Evolutionary conservation across 2,797 vertebrate species (phyloP).

Genomic region (Xiphorhynchus erythropygius): DNA sequence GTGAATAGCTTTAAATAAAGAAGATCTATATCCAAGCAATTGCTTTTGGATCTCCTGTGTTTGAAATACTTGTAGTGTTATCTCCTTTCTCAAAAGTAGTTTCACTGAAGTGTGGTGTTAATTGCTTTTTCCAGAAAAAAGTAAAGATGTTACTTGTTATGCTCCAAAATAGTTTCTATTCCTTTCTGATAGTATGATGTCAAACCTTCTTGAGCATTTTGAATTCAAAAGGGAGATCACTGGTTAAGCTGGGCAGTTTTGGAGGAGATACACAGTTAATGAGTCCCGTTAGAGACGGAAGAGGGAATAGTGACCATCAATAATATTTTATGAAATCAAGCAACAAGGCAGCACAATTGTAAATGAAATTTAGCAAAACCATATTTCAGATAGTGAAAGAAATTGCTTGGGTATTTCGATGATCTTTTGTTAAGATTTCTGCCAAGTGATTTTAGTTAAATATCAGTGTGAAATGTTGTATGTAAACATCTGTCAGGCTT

Average conservation of each 20-base stretch:
- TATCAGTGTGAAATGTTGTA: not conserved
- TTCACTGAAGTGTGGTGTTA: not conserved
- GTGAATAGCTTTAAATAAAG: not conserved
- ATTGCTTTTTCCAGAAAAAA: not conserved
- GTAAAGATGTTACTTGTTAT: not conserved
- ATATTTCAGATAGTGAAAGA: not conserved
- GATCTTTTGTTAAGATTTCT: slow-evolving; percentile 16
- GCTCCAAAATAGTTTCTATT: not conserved
- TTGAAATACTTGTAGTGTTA: not conserved
- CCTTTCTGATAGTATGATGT: not conserved
- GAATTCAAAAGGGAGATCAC: not conserved
- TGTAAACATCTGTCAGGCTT: not conserved
- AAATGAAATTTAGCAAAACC: not conserved
- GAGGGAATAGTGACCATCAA: not conserved
- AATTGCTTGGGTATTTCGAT: not conserved
- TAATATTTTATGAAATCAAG: not conserved
- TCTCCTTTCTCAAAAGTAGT: not conserved
- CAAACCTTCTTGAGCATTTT: not conserved
- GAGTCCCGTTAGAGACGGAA: not conserved
- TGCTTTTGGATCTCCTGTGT: not conserved
- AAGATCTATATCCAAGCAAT: not conserved
- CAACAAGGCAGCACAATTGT: not conserved
- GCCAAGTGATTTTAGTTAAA: not conserved
- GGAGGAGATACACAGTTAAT: not conserved
- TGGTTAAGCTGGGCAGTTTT: not conserved